These are phyloP conservation scores for Nemoura dubitans DNA, from an alignment of 2,888 invertebrate species.

Conservation along the genomic window DNA sequence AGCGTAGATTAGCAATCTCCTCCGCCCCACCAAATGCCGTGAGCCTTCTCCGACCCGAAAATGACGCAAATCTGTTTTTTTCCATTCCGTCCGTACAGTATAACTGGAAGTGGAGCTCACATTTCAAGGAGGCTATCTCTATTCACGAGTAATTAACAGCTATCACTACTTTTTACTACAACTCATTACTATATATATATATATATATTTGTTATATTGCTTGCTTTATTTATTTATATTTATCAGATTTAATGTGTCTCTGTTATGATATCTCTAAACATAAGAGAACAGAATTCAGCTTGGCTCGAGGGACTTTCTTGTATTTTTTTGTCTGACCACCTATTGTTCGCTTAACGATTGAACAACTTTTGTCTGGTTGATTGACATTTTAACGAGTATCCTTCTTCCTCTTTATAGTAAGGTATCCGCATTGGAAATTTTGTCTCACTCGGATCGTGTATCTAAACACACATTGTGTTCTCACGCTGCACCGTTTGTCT, in stretches of 20 bases:
- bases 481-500: slow-evolving; percentile 37
- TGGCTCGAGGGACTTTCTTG: slow-evolving; percentile 22
- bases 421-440: slow-evolving; percentile 51
- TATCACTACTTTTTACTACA: slow-evolving; percentile 48
- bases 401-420: slow-evolving; percentile 52
- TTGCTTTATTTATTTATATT: slow-evolving; percentile 48
- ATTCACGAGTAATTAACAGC: slow-evolving; percentile 76
- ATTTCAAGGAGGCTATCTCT: slow-evolving; percentile 96
- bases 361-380: neutral
- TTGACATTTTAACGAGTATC: slow-evolving; percentile 28
- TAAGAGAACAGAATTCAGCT: slow-evolving; percentile 22
- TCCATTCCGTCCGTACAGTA: slow-evolving; percentile 64
- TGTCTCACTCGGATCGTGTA: slow-evolving; percentile 47
- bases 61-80: slow-evolving; percentile 39
- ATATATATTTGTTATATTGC: slow-evolving; percentile 40
- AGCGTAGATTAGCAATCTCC: neutral
- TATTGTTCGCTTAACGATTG: slow-evolving; percentile 3
- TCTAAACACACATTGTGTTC: slow-evolving; percentile 24
- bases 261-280: slow-evolving; percentile 28
- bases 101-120: slow-evolving; percentile 96
- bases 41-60: slow-evolving; percentile 17
- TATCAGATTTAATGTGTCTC: slow-evolving; percentile 38
- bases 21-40: neutral
- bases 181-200: neutral
- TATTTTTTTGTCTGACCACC: slow-evolving; percentile 18